A percentile compares a stretch with the other conserved stretches of the same genome.
These are phyloP conservation scores for Euphonia xanthogaster DNA, from an alignment of 2,797 vertebrate genomes.

Conservation along the genomic window DNA sequence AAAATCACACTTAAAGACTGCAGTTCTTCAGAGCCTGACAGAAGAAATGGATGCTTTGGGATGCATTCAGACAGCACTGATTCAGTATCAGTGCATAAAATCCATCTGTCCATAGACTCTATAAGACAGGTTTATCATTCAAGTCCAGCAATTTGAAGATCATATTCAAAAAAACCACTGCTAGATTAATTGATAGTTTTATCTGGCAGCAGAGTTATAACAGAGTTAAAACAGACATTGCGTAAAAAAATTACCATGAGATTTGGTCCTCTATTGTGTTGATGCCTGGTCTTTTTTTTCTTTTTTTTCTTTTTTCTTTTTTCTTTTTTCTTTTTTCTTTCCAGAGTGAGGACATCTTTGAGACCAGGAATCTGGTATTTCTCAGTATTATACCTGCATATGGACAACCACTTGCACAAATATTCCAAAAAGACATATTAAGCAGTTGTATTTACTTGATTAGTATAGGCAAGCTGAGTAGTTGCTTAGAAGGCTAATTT, in stretches of 20 bases:
- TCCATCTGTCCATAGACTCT: neutral
- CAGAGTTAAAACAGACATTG: neutral
- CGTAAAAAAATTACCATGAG: neutral
- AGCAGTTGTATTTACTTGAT: neutral
- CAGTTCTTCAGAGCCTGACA: neutral
- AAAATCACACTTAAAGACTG: neutral
- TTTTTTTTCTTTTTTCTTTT: neutral
- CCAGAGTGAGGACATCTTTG: neutral
- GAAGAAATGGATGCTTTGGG: neutral
- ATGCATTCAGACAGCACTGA: neutral
- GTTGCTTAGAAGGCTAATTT: neutral
- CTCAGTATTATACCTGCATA: neutral
- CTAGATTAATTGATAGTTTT: neutral
- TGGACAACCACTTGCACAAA: neutral
- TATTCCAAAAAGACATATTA: neutral
- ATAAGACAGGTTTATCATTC: neutral
- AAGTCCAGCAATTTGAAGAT: neutral
- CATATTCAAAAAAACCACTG: neutral
- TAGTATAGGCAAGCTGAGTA: neutral
- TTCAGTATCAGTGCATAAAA: neutral
- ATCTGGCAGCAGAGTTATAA: neutral
- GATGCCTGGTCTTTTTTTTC: neutral
- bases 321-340: neutral
- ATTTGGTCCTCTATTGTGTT: neutral
- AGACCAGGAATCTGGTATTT: neutral